phyloP scores from a whole-genome alignment of 37 sponge, comb jelly and placozoan species.

The Spongilla lacustris region DNA sequence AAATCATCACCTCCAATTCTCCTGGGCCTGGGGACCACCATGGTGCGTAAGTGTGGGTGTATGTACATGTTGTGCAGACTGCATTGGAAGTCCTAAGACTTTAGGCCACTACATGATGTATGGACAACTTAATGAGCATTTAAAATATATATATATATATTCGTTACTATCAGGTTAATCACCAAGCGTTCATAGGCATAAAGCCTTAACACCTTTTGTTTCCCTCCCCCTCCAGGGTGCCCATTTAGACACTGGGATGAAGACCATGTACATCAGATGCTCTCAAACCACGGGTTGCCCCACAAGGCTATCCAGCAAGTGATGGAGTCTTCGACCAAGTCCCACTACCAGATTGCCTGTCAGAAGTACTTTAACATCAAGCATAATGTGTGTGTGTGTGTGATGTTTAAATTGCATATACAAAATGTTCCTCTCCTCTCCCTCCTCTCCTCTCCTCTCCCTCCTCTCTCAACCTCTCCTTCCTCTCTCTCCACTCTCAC shows the following conservation, averaged over 20 bases:
- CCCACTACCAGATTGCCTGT: slow-evolving; percentile 95
- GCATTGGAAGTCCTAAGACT: background rate
- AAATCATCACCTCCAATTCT: slow-evolving; percentile 87
- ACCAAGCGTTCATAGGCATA: no score
- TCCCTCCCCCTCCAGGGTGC: slow-evolving; percentile 69
- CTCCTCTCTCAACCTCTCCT: background rate
- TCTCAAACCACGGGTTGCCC: slow-evolving; percentile 60
- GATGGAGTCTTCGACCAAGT: slow-evolving; percentile 53
- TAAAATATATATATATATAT: no score
- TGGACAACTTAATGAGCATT: no score
- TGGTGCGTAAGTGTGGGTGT: slow-evolving; percentile 43
- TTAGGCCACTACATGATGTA: background rate
- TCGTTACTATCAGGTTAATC: no score
- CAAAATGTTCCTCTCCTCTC: background rate
- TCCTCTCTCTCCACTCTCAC: background rate
- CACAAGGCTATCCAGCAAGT: slow-evolving; percentile 43
- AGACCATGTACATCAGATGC: slow-evolving; percentile 47
- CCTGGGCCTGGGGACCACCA: slow-evolving; percentile 90
- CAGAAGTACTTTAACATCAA: slow-evolving; percentile 85
- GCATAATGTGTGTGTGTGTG: slow-evolving; percentile 26
- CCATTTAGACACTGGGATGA: slow-evolving; percentile 91
- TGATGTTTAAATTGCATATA: background rate
- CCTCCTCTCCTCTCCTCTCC: background rate
- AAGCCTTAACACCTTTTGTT: background rate
- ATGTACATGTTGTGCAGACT: slow-evolving; percentile 2